Evolutionary conservation across 2,888 invertebrate species (phyloP).

Genomic region (Aphodius granarius): DNA sequence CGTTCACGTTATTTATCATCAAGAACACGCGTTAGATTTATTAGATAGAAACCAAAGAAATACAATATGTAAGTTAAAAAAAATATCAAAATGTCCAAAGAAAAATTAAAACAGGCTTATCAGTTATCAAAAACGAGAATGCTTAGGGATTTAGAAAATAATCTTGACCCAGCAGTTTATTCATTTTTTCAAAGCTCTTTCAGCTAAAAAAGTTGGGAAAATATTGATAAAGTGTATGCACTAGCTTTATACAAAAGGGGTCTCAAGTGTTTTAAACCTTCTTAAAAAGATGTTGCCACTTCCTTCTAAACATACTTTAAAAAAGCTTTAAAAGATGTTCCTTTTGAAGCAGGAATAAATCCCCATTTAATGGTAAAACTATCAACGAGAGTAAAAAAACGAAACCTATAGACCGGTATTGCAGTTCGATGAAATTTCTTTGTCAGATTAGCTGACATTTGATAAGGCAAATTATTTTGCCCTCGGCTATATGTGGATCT

Average conservation of each 20-base stretch:
- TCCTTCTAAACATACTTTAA: slow-evolving; percentile 7
- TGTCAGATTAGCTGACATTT: too few relatives aligned
- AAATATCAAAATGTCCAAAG: background rate
- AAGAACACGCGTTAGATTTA: background rate
- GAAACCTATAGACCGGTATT: too few relatives aligned
- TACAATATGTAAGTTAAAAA: slow-evolving; percentile 1
- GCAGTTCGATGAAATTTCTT: too few relatives aligned
- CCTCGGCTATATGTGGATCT: too few relatives aligned
- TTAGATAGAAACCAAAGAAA: background rate
- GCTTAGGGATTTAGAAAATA: background rate
- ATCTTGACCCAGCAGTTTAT: background rate
- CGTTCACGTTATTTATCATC: background rate
- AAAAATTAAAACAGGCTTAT: background rate
- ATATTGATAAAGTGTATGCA: slow-evolving; percentile 6
- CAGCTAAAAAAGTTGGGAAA: slow-evolving; percentile 7
- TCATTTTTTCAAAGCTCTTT: background rate
- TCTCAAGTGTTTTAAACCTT: background rate
- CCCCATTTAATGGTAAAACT: too few relatives aligned
- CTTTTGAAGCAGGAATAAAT: slow-evolving; percentile 22
- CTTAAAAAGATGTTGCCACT: slow-evolving; percentile 14
- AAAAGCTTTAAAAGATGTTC: slow-evolving; percentile 14
- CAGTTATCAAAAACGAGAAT: background rate
- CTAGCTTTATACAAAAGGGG: slow-evolving; percentile 19
- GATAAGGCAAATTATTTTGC: too few relatives aligned
- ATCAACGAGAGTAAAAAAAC: too few relatives aligned